Evolutionary conservation across 1,140 invertebrate species (phyloP).

Genomic region (Elymnias hypermnestra): DNA sequence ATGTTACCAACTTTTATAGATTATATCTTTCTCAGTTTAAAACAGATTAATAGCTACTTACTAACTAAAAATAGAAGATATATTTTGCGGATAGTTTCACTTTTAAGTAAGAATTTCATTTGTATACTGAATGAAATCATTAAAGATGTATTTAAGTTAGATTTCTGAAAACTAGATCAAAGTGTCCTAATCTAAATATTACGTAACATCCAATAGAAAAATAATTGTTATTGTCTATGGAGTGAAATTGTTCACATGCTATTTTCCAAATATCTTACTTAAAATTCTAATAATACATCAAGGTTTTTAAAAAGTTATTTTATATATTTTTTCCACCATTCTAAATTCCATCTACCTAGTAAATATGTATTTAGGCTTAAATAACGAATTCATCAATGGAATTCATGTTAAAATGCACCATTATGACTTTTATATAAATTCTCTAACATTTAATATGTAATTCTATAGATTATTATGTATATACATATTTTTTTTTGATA

Average conservation of each 20-base stretch:
- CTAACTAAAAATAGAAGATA: no score
- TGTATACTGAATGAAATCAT: conserved; percentile 4
- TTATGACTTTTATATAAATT: conserved; percentile 7
- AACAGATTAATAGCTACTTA: no score
- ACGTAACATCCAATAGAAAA: not conserved
- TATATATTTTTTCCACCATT: conserved; percentile 7
- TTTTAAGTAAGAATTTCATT: conserved; percentile 1
- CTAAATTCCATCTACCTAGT: conserved; percentile 16
- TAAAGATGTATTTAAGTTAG: not conserved
- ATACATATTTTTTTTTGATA: conserved; percentile 3
- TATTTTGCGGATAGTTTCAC: no score
- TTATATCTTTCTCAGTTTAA: no score
- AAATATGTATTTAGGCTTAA: conserved; percentile 22
- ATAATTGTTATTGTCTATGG: not conserved
- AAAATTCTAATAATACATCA: conserved; percentile 33
- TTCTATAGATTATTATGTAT: conserved; percentile 15
- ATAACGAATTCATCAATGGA: conserved; percentile 6
- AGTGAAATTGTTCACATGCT: conserved; percentile 29
- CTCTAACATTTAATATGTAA: conserved; percentile 2
- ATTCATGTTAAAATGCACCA: conserved; percentile 18
- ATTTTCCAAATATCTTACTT: conserved; percentile 22
- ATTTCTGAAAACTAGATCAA: no score
- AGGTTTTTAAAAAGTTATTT: conserved; percentile 25
- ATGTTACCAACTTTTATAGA: no score
- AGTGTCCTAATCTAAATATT: not conserved